Evolutionary conservation across 2,888 invertebrate species (phyloP).

Genomic region (Gymnosoma rotundatum): DNA sequence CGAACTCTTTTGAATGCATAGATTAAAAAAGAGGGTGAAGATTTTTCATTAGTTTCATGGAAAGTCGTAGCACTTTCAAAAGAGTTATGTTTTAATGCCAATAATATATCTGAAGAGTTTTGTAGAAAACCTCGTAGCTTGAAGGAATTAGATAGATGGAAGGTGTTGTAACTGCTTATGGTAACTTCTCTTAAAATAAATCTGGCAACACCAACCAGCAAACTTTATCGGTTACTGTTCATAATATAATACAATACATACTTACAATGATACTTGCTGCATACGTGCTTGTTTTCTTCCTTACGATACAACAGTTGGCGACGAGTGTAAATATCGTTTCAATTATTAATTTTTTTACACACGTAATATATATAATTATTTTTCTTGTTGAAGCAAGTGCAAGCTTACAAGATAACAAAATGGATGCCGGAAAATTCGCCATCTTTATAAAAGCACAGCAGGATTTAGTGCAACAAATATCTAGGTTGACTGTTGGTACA

Average conservation of each 20-base stretch:
- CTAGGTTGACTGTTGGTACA: conserved; percentile 3
- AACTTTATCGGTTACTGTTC: too few relatives aligned
- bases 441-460: conserved; percentile 44
- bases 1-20: conserved; percentile 42
- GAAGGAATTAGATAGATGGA: too few relatives aligned
- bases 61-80: conserved; percentile 29
- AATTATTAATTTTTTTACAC: not conserved
- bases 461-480: conserved; percentile 20
- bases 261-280: too few relatives aligned
- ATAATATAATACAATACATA: too few relatives aligned
- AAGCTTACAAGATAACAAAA: not conserved
- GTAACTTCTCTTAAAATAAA: too few relatives aligned
- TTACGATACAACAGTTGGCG: conserved; percentile 13
- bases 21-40: conserved; percentile 53
- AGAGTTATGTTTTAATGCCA: conserved; percentile 47
- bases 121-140: conserved; percentile 49
- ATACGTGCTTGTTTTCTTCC: too few relatives aligned
- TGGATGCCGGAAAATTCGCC: conserved; percentile 32
- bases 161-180: too few relatives aligned
- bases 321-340: conserved; percentile 17
- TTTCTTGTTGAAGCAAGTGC: not conserved
- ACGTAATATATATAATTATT: not conserved
- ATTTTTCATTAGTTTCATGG: conserved; percentile 49
- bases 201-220: too few relatives aligned
- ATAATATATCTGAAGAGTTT: conserved; percentile 56